A percentile compares a stretch with the other conserved stretches of the same genome.
phyloP scores from a whole-genome alignment of 2,797 vertebrate species.

The Halcyon leucocephala region DNA sequence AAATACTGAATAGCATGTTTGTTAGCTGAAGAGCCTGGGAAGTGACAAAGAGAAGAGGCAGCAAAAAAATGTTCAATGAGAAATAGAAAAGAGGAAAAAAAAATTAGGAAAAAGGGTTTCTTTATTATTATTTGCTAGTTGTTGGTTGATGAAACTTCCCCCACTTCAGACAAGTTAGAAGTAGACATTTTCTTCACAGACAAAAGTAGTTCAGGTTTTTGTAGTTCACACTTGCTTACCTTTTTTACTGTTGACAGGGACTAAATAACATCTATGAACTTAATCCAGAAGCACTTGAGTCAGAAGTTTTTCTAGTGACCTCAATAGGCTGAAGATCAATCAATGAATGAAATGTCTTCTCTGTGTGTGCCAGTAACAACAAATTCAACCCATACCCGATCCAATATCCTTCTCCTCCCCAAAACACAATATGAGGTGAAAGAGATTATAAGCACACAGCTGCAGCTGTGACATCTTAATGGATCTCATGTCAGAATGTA shows the following conservation, averaged over 20 bases:
- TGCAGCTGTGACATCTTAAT: conserved; percentile 11
- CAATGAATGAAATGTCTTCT: neutral
- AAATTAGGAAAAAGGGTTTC: neutral
- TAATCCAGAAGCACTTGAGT: neutral
- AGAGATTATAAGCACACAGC: neutral
- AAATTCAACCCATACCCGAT: neutral
- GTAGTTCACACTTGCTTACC: neutral
- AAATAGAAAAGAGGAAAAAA: neutral
- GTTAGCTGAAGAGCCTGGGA: neutral
- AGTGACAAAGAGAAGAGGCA: neutral
- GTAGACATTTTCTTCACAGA: neutral
- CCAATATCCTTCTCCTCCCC: neutral
- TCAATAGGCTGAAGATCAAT: neutral
- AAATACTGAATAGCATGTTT: neutral
- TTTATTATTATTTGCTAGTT: neutral
- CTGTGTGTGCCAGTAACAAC: neutral
- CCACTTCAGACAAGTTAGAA: neutral
- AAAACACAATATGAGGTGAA: neutral
- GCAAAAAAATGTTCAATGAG: neutral
- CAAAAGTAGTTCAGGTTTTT: neutral
- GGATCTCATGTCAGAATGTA: neutral
- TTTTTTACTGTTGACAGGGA: neutral
- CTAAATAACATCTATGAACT: conserved; percentile 1
- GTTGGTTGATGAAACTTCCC: neutral
- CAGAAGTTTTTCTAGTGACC: conserved; percentile 1